phyloP scores from a whole-genome alignment of 2,888 invertebrate species.

The Tanytarsus gracilentus region DNA sequence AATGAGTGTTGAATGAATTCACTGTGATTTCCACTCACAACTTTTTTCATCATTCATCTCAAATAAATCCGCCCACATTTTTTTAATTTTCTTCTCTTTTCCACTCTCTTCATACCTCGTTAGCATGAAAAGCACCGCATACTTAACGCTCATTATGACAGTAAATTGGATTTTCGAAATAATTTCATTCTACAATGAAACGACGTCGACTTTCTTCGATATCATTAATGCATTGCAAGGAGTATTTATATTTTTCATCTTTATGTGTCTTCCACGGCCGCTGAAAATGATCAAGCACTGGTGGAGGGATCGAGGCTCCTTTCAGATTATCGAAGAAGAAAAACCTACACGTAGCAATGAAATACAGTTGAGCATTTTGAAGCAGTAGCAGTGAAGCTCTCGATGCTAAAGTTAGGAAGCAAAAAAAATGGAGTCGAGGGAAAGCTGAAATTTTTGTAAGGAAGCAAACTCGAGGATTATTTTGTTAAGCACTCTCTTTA shows the following conservation, averaged over 20 bases:
- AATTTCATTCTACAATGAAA: conserved; percentile 48
- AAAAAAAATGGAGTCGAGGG: too few species aligned
- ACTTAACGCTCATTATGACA: conserved; percentile 58
- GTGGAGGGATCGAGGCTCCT: conserved; percentile 42
- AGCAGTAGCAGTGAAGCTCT: not conserved
- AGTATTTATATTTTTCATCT: conserved; percentile 56
- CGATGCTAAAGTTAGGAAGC: too few species aligned
- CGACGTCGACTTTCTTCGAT: conserved; percentile 55
- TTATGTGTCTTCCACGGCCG: conserved; percentile 44
- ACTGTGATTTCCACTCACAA: not conserved
- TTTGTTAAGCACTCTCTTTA: too few species aligned
- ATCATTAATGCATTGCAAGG: conserved; percentile 62
- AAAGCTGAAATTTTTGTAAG: too few species aligned
- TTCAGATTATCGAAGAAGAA: conserved; percentile 33
- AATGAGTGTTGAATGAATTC: conserved; percentile 4
- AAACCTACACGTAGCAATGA: conserved; percentile 2
- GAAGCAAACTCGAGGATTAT: too few species aligned
- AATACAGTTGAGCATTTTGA: conserved; percentile 15
- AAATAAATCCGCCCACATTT: not conserved
- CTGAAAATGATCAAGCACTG: conserved; percentile 39
- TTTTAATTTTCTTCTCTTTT: conserved; percentile 1
- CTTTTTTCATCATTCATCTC: not conserved
- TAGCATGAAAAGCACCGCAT: conserved; percentile 40
- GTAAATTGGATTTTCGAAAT: conserved; percentile 63
- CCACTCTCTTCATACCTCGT: conserved; percentile 25